Base-by-base conservation (phyloP, 1,140 invertebrate genomes). In the Oryzaephilus surinamensis region DNA sequence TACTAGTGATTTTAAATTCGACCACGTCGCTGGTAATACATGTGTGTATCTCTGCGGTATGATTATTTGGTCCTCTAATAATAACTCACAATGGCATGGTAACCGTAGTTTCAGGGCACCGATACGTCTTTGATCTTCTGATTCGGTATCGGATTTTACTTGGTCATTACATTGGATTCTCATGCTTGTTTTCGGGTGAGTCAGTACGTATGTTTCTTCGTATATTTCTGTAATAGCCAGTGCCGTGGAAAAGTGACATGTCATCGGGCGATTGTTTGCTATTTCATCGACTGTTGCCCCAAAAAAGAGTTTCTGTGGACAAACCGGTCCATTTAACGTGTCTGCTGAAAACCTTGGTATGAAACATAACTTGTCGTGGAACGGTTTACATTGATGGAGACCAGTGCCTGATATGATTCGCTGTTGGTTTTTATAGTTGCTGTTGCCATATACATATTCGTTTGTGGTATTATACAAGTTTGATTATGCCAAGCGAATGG, bases 401-500 rank as follows among this genome's bases (percentile, higher is more conserved):
- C n/a, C n/a, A n/a, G n/a, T n/a, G n/a, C n/a, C n/a, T n/a, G n/a
- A n/a, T n/a, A n/a, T n/a, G n/a, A n/a, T n/a, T n/a, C n/a, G n/a
- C n/a, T n/a, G n/a, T n/a, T n/a, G n/a, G n/a, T n/a, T n/a, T n/a
- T n/a, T n/a, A n/a, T n/a, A n/a, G n/a, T n/a, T n/a, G n/a, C n/a
- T n/a, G n/a, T n/a, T n/a, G n/a, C n/a, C n/a, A n/a, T n/a, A n/a
- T n/a, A n/a, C n/a, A n/a, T n/a, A n/a, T n/a, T n/a, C n/a, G n/a
- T n/a, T n/a, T n/a, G n/a, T n/a, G n/a, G n/a, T n/a, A n/a, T n/a
- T n/a, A n/a, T n/a, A n/a, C n/a, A n/a, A n/a, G n/a, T n/a, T n/a
- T n/a, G n/a, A n/a, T n/a, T n/a, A n/a, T n/a, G n/a, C n/a, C 38
- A 40, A 8, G 38, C 29, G 11, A 40, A 40, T n/a, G 38, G 38